phyloP scores from a whole-genome alignment of 2,888 invertebrate genomes.

The Brenthis daphne region DNA sequence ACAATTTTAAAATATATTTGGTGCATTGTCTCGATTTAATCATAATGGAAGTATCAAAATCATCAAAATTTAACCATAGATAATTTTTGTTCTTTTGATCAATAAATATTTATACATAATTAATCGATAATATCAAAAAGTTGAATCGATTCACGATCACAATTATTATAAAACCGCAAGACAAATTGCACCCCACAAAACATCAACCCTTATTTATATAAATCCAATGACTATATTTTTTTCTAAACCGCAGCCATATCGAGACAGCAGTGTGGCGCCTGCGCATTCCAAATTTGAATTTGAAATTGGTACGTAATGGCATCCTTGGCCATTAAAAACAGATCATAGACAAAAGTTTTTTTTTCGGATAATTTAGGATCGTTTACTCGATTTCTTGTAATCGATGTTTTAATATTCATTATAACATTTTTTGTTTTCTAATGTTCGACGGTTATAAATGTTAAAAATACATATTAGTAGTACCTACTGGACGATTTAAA shows the following conservation, averaged over 20 bases:
- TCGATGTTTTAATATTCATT: slow-evolving; percentile 38
- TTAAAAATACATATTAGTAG: no score
- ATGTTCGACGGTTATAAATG: no score
- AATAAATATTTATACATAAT: no score
- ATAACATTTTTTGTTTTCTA: background rate
- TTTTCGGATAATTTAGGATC: slow-evolving; percentile 56
- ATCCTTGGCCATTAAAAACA: slow-evolving; percentile 71
- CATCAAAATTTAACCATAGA: no score
- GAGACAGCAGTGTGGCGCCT: slow-evolving; percentile 63
- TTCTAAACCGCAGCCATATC: slow-evolving; percentile 57
- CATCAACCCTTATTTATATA: slow-evolving; percentile 47
- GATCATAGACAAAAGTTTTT: slow-evolving; percentile 60
- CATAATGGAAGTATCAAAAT: no score
- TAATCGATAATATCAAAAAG: slow-evolving; percentile 3
- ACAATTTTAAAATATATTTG: no score
- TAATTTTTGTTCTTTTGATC: no score
- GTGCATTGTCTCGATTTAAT: no score
- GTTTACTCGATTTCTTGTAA: slow-evolving; percentile 54
- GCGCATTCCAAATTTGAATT: slow-evolving; percentile 65
- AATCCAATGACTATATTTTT: slow-evolving; percentile 58
- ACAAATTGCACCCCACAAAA: slow-evolving; percentile 43
- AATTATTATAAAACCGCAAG: slow-evolving; percentile 29
- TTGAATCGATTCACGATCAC: slow-evolving; percentile 33
- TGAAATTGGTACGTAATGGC: slow-evolving; percentile 66
- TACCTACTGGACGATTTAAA: no score